Conservation (phyloP, 2,888 invertebrate species). For the Pomacea canaliculata region DNA sequence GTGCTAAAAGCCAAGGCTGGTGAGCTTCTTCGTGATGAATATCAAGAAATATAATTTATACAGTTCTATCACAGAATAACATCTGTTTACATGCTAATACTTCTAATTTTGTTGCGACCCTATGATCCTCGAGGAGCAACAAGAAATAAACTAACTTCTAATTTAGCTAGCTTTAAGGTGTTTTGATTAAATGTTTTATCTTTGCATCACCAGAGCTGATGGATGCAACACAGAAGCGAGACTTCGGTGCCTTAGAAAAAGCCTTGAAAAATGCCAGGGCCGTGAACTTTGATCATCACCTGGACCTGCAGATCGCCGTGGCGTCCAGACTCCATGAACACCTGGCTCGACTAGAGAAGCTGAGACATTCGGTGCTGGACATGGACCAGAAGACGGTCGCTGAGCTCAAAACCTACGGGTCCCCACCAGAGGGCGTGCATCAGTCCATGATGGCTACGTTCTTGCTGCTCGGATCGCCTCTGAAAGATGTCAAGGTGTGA, state of each 20-base stretch:
- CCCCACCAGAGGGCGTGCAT: constrained; percentile 62
- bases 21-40: constrained; percentile 22
- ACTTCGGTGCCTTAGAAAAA: constrained; percentile 45
- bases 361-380: constrained; percentile 58
- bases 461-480: constrained; percentile 55
- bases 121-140: too few species aligned
- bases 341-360: constrained; percentile 53
- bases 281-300: constrained; percentile 52
- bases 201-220: constrained; percentile 42
- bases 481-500: constrained; percentile 57
- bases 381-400: constrained; percentile 64
- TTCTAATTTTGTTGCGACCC: too few species aligned
- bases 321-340: constrained; percentile 52
- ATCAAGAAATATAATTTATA: too few species aligned
- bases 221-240: constrained; percentile 52
- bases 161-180: too few species aligned
- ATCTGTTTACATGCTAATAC: too few species aligned
- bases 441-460: constrained; percentile 61
- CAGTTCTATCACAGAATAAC: too few species aligned
- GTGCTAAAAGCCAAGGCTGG: constrained; percentile 55
- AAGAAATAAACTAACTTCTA: too few species aligned
- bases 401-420: constrained; percentile 62
- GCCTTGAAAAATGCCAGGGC: constrained; percentile 52
- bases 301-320: constrained; percentile 58
- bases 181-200: too few species aligned